Conservation (phyloP, 2,113 vertebrate species). For the Phyllostomus discolor region DNA sequence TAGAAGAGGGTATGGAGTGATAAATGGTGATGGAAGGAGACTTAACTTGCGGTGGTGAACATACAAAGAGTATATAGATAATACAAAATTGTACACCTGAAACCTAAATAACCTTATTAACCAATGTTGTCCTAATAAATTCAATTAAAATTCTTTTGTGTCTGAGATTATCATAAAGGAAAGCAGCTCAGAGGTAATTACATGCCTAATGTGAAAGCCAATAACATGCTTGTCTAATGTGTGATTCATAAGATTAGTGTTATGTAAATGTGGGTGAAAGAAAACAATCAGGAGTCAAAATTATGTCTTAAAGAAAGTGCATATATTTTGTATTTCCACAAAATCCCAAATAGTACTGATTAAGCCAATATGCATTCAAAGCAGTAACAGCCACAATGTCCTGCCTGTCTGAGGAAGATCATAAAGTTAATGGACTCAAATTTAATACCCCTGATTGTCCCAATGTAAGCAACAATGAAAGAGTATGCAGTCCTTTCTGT, state of each 20-base stretch:
- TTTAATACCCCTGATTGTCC: not conserved
- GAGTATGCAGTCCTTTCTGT: not conserved
- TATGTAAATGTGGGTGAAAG: not conserved
- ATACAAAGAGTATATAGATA: not conserved
- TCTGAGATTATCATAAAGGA: not conserved
- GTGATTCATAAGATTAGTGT: slow-evolving; percentile 15
- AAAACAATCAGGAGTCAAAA: slow-evolving; percentile 13
- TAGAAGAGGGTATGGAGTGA: not conserved
- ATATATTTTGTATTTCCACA: slow-evolving; percentile 28
- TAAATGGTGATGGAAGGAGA: not conserved
- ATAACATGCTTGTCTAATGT: not conserved
- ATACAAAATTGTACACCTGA: not conserved
- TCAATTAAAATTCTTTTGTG: not conserved
- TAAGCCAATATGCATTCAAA: not conserved
- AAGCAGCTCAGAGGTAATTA: not conserved
- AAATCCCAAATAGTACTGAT: not conserved
- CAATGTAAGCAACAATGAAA: not conserved
- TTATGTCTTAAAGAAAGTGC: not conserved
- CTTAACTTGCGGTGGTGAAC: not conserved
- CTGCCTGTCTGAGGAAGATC: not conserved
- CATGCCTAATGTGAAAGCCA: not conserved
- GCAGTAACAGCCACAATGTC: not conserved
- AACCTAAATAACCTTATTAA: not conserved
- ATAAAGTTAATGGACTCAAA: not conserved
- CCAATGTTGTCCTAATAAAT: not conserved